phyloP scores from a whole-genome alignment of 2,797 vertebrate species.

The Betta splendens region DNA sequence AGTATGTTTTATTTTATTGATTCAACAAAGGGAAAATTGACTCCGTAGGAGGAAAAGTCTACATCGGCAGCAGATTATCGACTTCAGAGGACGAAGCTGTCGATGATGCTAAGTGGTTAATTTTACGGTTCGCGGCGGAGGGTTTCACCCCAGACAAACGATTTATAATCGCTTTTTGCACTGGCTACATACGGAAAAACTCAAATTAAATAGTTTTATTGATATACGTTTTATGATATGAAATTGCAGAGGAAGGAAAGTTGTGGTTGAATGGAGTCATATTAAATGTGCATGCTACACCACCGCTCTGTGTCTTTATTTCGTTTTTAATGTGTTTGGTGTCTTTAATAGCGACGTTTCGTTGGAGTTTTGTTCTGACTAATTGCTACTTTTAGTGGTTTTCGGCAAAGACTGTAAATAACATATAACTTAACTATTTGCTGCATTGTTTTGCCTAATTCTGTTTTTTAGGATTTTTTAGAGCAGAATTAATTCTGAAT shows the following conservation, averaged over 20 bases:
- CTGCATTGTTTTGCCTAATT: too few relatives aligned
- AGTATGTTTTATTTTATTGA: slow-evolving; percentile 64
- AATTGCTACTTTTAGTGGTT: background rate
- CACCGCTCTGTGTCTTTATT: slow-evolving; percentile 5
- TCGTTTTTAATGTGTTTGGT: background rate
- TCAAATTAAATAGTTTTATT: too few relatives aligned
- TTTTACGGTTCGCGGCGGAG: background rate
- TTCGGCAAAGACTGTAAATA: too few relatives aligned
- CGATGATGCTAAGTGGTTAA: background rate
- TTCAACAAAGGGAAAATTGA: slow-evolving; percentile 17
- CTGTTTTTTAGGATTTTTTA: too few relatives aligned
- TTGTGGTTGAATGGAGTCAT: background rate
- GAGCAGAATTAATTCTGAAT: too few relatives aligned
- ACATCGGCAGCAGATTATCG: slow-evolving; percentile 8
- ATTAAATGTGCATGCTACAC: slow-evolving; percentile 13
- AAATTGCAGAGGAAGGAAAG: background rate
- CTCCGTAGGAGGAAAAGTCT: background rate
- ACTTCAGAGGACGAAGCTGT: background rate
- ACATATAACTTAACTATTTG: too few relatives aligned
- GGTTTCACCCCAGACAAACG: background rate
- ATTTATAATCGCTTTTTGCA: background rate
- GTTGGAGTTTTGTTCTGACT: background rate
- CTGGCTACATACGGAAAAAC: background rate
- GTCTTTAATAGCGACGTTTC: background rate
- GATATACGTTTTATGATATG: too few relatives aligned